Conservation (phyloP, 2,113 vertebrate species). For the Choloepus hoffmanni region DNA sequence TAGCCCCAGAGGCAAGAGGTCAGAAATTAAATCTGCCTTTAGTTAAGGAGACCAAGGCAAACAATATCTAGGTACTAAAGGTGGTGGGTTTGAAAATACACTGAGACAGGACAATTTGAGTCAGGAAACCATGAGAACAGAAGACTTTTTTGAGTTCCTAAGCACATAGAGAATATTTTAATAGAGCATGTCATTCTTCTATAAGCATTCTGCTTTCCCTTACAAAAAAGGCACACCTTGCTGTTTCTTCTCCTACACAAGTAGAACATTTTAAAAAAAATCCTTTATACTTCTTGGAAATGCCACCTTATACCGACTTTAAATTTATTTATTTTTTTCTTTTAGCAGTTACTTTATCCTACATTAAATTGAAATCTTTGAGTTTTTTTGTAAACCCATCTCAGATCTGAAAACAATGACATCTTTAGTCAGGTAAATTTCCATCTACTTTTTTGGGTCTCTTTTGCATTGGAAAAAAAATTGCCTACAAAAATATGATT, state of each 20-base stretch:
- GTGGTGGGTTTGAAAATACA: not conserved
- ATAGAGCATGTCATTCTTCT: not conserved
- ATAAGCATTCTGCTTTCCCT: not conserved
- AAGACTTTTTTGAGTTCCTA: not conserved
- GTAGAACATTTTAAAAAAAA: not conserved
- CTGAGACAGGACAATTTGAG: not conserved
- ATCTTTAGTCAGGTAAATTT: slow-evolving; percentile 16
- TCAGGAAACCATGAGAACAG: not conserved
- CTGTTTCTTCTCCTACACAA: not conserved
- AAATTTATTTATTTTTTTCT: slow-evolving; percentile 33
- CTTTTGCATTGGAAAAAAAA: not conserved
- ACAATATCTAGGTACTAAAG: not conserved
- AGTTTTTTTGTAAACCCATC: slow-evolving; percentile 10
- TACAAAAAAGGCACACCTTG: not conserved
- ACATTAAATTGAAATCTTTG: not conserved
- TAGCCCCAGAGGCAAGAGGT: not conserved
- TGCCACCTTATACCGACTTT: not conserved
- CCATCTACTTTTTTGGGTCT: not conserved
- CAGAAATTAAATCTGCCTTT: slow-evolving; percentile 44
- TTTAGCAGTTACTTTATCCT: not conserved
- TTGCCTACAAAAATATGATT: not conserved
- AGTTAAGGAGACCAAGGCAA: not conserved
- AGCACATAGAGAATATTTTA: not conserved
- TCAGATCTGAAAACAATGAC: slow-evolving; percentile 18
- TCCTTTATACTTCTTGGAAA: not conserved